These are phyloP conservation scores for Brachyhypopomus occidentalis DNA, from an alignment of 2,113 vertebrate genomes.

Conservation along the genomic window DNA sequence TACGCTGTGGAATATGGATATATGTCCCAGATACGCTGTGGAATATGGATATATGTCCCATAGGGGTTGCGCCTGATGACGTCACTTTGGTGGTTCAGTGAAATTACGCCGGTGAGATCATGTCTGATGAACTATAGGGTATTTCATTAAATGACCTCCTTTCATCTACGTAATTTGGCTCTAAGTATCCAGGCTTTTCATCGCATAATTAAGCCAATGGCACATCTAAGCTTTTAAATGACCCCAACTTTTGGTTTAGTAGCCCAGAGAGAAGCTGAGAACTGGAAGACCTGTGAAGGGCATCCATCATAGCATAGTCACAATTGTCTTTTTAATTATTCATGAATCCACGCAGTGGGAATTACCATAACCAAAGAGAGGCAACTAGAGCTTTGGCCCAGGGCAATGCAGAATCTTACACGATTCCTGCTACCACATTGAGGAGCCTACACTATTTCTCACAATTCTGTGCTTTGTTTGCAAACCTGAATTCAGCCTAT, in stretches of 20 bases:
- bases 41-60: background rate
- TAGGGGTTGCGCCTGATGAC: background rate
- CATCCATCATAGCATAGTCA: background rate
- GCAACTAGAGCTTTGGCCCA: background rate
- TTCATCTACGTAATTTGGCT: background rate
- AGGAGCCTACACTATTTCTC: background rate
- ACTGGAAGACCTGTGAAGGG: background rate
- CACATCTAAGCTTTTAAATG: conserved; percentile 2
- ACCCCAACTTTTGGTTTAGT: background rate
- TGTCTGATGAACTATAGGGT: background rate
- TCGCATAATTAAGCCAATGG: background rate
- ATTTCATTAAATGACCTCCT: background rate
- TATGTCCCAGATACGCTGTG: background rate
- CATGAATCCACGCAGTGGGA: conserved; percentile 4
- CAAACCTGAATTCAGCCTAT: background rate
- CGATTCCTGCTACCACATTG: background rate
- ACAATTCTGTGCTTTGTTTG: background rate
- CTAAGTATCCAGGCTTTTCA: background rate
- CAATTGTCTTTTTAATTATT: conserved; percentile 22
- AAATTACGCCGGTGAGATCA: background rate
- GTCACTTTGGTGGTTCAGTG: background rate
- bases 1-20: background rate
- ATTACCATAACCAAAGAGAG: conserved; percentile 9
- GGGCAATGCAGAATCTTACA: background rate
- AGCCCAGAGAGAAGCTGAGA: background rate